Conservation (phyloP, 2,797 vertebrate species). For the Pipistrellus pipistrellus region DNA sequence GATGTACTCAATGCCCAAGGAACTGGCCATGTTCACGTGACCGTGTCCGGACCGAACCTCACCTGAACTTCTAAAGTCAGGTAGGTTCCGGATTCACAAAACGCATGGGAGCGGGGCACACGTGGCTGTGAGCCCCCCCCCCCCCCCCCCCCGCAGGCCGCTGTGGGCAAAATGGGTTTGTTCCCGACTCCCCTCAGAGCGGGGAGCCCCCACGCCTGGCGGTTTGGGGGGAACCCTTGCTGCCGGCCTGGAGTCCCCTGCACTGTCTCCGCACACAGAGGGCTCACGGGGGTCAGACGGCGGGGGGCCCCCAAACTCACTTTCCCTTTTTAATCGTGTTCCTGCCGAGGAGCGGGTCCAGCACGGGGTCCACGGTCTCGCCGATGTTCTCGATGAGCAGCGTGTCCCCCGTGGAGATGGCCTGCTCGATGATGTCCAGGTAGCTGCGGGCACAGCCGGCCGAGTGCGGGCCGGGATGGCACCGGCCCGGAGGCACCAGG, state of each 20-base stretch:
- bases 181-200: not conserved
- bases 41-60: not conserved
- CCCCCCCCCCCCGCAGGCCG: fast-evolving
- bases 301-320: conserved; percentile 65
- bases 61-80: too few species aligned
- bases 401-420: conserved; percentile 84
- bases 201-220: fast-evolving
- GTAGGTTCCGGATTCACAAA: not conserved
- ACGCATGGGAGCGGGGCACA: not conserved
- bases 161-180: fast-evolving
- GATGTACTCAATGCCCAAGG: too few species aligned
- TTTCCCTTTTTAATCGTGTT: conserved; percentile 90
- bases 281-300: too few species aligned
- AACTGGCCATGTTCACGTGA: too few species aligned
- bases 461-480: too few species aligned
- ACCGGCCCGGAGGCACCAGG: fast-evolving
- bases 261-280: fast-evolving
- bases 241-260: not conserved
- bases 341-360: conserved; percentile 89
- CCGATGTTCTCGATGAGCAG: conserved; percentile 89
- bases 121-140: fast-evolving
- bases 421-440: conserved; percentile 87
- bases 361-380: conserved; percentile 87
- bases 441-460: conserved; percentile 79
- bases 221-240: not conserved